A percentile compares a stretch with the other conserved stretches of the same genome.
These are phyloP conservation scores for Pantherophis guttatus DNA, from an alignment of 2,113 vertebrate species.

Conservation along the genomic window DNA sequence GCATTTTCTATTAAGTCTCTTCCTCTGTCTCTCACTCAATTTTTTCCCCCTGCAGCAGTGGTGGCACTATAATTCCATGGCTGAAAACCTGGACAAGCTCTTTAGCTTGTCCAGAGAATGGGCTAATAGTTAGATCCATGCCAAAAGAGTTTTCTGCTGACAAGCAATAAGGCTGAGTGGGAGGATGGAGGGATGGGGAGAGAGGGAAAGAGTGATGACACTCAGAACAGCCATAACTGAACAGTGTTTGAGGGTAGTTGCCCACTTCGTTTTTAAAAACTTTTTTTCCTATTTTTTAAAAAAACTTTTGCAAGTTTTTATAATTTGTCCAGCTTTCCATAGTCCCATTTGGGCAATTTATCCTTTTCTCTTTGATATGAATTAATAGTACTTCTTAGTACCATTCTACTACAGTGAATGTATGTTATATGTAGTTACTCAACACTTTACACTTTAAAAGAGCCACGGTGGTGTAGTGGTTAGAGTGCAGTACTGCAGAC, in stretches of 20 bases:
- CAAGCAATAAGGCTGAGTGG: background rate
- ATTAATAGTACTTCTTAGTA: background rate
- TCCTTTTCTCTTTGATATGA: background rate
- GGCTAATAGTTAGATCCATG: background rate
- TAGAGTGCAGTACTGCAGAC: no score
- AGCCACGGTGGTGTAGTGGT: no score
- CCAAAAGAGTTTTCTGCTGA: background rate
- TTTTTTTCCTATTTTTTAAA: background rate
- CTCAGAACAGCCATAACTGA: background rate
- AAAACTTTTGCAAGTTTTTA: background rate
- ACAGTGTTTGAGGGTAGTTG: background rate
- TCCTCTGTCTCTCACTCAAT: background rate
- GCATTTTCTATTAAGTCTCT: background rate
- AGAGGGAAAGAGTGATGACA: background rate
- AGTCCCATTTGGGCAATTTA: background rate
- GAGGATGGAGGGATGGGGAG: background rate
- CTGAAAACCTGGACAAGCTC: background rate
- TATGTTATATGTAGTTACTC: background rate
- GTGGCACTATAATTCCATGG: background rate
- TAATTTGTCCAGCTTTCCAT: background rate
- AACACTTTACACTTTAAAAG: background rate
- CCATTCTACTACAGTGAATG: background rate
- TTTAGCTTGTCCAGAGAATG: background rate
- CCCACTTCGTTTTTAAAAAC: background rate
- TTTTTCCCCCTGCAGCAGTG: background rate